Evolutionary conservation across 1,140 invertebrate species (phyloP).

Genomic region (Drosophila insularis): DNA sequence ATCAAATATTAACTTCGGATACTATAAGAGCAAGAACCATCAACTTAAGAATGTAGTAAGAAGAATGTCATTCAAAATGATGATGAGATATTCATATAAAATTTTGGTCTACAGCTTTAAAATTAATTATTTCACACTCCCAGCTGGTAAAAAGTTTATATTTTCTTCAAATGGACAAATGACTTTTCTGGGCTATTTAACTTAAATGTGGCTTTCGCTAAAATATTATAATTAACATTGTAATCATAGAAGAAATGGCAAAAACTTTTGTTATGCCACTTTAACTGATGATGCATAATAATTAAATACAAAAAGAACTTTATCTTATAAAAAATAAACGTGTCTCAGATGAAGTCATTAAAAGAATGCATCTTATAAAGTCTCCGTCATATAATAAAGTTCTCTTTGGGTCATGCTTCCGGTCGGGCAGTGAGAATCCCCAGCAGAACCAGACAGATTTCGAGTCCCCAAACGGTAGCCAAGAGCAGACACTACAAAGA

Average conservation of each 20-base stretch:
- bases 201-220: no score
- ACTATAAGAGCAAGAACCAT: no score
- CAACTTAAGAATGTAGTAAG: no score
- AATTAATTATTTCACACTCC: no score
- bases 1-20: no score
- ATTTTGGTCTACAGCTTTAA: no score
- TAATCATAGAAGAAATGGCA: background rate
- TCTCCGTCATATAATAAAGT: constrained; percentile 7
- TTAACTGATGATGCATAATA: background rate
- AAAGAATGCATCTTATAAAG: constrained; percentile 6
- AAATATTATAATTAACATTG: background rate
- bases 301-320: background rate
- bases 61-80: no score
- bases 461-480: constrained; percentile 8
- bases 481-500: constrained; percentile 1
- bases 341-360: constrained; percentile 11
- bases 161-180: no score
- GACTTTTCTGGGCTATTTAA: no score
- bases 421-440: constrained; percentile 3
- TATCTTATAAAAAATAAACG: background rate
- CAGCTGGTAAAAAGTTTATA: no score
- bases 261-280: background rate
- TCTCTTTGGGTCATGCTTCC: constrained; percentile 11
- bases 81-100: no score
- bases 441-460: background rate